Conservation (phyloP, 2,113 vertebrate species). For the Smithornis capensis region DNA sequence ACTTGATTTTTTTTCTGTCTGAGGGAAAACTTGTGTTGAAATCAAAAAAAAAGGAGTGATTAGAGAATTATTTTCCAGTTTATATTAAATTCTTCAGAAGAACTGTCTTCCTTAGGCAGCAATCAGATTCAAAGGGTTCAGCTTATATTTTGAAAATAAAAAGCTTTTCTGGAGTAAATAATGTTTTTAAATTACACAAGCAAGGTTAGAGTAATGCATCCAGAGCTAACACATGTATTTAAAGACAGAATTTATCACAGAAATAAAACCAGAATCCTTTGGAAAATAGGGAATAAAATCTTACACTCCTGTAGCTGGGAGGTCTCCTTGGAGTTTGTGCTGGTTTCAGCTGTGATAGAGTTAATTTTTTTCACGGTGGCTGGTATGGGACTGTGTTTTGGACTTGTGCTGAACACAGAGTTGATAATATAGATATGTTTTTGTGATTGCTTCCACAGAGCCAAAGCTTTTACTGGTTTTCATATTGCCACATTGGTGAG, state of each 20-base stretch:
- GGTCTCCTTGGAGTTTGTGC: not conserved
- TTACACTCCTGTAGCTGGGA: not conserved
- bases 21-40: not conserved
- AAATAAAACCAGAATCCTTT: not conserved
- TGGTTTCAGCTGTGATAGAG: not conserved
- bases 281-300: not conserved
- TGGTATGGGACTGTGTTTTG: not conserved
- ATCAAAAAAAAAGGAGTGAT: not conserved
- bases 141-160: not conserved
- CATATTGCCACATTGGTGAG: not conserved
- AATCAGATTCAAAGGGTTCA: not conserved
- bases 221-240: not conserved
- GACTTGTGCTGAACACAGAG: no score
- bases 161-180: not conserved
- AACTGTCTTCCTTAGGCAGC: not conserved
- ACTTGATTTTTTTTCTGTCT: not conserved
- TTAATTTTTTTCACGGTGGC: not conserved
- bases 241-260: not conserved
- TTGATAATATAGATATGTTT: not conserved
- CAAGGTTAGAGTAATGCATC: not conserved
- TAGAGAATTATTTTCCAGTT: not conserved
- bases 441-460: not conserved
- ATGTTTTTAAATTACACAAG: not conserved
- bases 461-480: not conserved
- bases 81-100: not conserved